Conservation (phyloP, 2,888 invertebrate genomes). For the Cheiracanthium punctorium region DNA sequence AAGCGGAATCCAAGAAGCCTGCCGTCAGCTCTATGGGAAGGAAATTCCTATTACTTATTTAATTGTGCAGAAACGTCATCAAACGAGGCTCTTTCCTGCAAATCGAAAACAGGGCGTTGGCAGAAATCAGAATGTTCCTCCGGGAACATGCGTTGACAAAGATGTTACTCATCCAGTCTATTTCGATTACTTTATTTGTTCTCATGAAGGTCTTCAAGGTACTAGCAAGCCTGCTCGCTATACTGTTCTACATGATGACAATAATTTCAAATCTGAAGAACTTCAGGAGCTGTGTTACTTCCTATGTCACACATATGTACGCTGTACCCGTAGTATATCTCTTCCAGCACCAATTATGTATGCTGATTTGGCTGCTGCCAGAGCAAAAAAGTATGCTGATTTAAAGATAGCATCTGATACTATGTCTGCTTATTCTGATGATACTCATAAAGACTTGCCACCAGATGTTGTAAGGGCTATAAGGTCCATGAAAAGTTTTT, state of each 20-base stretch:
- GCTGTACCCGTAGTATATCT: conserved; percentile 73
- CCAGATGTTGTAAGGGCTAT: neutral
- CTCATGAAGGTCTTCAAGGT: conserved; percentile 79
- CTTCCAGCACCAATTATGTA: conserved; percentile 75
- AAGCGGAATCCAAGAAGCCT: conserved; percentile 11
- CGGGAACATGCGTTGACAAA: conserved; percentile 91
- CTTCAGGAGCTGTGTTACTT: conserved; percentile 71
- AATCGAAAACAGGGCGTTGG: conserved; percentile 72
- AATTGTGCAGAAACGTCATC: conserved; percentile 97
- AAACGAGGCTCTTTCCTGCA: conserved; percentile 81
- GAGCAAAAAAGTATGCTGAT: conserved; percentile 63
- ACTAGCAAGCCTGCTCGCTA: conserved; percentile 71
- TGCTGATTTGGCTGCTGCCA: conserved; percentile 70
- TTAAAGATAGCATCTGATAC: neutral
- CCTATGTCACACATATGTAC: conserved; percentile 73
- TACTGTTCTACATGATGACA: conserved; percentile 71
- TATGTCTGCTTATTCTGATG: neutral
- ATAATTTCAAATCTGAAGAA: conserved; percentile 67
- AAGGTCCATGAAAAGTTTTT: conserved; percentile 19
- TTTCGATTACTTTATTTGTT: conserved; percentile 91
- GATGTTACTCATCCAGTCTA: conserved; percentile 89
- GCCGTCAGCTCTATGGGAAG: neutral
- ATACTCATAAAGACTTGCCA: neutral
- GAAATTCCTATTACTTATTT: conserved; percentile 83
- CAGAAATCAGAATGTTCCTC: conserved; percentile 82